A percentile compares a stretch with the other conserved stretches of the same genome.
phyloP scores from a whole-genome alignment of 92 coral and sea anemone genomes.

The Metridium senile region DNA sequence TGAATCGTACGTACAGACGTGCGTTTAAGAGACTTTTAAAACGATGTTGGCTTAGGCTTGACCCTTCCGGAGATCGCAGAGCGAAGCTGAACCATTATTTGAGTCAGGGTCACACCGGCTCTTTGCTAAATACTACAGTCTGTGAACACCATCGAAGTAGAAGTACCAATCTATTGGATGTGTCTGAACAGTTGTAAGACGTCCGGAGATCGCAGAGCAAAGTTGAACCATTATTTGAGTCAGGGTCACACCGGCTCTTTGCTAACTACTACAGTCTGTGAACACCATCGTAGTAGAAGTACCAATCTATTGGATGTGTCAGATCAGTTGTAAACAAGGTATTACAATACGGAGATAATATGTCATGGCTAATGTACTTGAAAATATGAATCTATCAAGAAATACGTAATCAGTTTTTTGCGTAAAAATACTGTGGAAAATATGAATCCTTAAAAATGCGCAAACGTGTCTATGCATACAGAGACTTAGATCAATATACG shows the following conservation, averaged over 20 bases:
- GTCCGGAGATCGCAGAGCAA: slow-evolving; percentile 1
- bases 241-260: slow-evolving; percentile 20
- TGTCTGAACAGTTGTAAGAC: background rate
- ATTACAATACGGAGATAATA: too few species aligned
- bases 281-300: slow-evolving; percentile 18
- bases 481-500: too few species aligned
- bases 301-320: background rate
- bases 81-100: slow-evolving; percentile 19
- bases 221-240: slow-evolving; percentile 18
- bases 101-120: slow-evolving; percentile 29
- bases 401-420: too few species aligned
- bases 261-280: slow-evolving; percentile 22
- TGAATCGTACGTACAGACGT: slow-evolving; percentile 77
- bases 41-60: slow-evolving; percentile 39
- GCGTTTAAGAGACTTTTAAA: slow-evolving; percentile 71
- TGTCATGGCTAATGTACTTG: too few species aligned
- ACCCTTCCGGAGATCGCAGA: slow-evolving; percentile 16
- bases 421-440: too few species aligned
- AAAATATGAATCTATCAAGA: too few species aligned
- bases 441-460: too few species aligned
- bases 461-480: too few species aligned
- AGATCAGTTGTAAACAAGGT: too few species aligned
- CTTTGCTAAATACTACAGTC: slow-evolving; percentile 20
- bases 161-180: background rate
- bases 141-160: slow-evolving; percentile 22